Conservation (phyloP, 2,888 invertebrate species). For the Polydrusus pterygomalis region DNA sequence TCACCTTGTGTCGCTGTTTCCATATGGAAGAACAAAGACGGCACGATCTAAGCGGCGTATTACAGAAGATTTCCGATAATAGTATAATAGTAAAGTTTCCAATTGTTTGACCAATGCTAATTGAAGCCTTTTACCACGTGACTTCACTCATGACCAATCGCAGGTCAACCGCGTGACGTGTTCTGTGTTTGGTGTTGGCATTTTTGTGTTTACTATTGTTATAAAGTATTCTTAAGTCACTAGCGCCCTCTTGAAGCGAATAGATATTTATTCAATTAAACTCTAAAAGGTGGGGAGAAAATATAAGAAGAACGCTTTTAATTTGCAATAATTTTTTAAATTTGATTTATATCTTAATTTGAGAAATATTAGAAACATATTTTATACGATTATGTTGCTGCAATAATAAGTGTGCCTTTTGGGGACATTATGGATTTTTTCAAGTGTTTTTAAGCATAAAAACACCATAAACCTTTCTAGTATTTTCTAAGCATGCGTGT, state of each 20-base stretch:
- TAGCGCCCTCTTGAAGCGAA: background rate
- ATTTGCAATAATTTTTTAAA: background rate
- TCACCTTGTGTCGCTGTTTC: background rate
- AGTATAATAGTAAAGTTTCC: too few species aligned
- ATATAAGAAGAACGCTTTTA: background rate
- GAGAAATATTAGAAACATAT: background rate
- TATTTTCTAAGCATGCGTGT: constrained; percentile 37
- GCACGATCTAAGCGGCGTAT: too few species aligned
- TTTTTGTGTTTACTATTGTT: background rate
- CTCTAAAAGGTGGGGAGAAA: background rate
- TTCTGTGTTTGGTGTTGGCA: too few species aligned
- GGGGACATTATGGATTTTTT: background rate
- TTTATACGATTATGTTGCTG: background rate
- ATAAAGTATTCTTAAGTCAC: background rate
- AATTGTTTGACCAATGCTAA: too few species aligned
- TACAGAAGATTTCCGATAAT: too few species aligned
- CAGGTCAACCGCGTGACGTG: too few species aligned
- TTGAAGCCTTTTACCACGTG: too few species aligned
- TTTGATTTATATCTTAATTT: background rate
- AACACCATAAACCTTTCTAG: background rate
- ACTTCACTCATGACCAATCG: too few species aligned
- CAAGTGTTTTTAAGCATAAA: background rate
- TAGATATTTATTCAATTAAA: background rate
- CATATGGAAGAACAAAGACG: too few species aligned
- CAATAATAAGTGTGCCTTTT: background rate